Conservation (phyloP, 2,888 invertebrate genomes). For the Leucozona laternaria region DNA sequence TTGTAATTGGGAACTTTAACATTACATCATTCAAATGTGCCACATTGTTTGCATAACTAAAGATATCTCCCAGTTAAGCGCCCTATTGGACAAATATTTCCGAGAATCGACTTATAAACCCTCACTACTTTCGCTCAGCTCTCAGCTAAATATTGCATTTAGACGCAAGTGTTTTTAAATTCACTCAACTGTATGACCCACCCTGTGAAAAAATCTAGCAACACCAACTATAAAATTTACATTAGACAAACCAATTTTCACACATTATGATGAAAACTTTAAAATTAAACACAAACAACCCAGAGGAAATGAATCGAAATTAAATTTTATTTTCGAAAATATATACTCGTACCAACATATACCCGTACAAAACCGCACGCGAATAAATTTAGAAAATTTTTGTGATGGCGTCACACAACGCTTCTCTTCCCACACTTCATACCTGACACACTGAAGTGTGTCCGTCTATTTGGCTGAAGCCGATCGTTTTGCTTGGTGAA, state of each 20-base stretch:
- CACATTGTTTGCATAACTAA: too few species aligned
- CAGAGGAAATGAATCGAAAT: constrained; percentile 14
- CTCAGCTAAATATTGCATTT: neutral
- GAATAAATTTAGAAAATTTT: constrained; percentile 25
- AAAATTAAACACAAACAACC: constrained; percentile 14
- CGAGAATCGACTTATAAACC: too few species aligned
- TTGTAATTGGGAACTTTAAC: too few species aligned
- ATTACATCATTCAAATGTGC: too few species aligned
- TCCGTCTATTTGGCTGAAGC: constrained; percentile 14
- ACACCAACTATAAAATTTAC: neutral
- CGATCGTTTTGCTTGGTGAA: constrained; percentile 5
- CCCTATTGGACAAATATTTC: too few species aligned
- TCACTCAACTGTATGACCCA: neutral
- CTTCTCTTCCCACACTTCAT: neutral
- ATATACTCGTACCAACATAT: neutral
- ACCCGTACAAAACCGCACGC: neutral
- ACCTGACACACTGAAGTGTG: constrained; percentile 30
- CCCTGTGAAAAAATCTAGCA: neutral
- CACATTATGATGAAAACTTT: constrained; percentile 18
- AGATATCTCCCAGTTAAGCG: too few species aligned
- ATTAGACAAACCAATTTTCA: constrained; percentile 13
- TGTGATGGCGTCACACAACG: constrained; percentile 8
- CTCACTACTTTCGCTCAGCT: too few species aligned
- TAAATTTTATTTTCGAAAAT: constrained; percentile 17
- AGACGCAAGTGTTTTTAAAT: neutral